phyloP scores from a whole-genome alignment of 2,797 vertebrate species.

The Acipenser transmontanus region DNA sequence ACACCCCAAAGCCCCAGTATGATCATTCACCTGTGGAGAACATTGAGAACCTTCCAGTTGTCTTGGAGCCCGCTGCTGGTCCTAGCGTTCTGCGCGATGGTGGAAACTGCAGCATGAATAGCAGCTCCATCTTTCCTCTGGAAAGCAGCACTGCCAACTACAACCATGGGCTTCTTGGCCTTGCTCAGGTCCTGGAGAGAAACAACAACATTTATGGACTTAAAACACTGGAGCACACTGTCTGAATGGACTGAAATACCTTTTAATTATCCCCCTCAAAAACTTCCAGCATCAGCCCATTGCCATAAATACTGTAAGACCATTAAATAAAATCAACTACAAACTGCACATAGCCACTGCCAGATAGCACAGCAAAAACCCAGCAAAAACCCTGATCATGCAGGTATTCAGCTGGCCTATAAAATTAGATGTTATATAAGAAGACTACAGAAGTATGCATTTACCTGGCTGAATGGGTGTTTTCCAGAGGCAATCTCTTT shows the following conservation, averaged over 20 bases:
- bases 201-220: background rate
- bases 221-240: background rate
- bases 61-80: slow-evolving; percentile 66
- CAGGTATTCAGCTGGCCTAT: too few species aligned
- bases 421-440: too few species aligned
- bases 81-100: slow-evolving; percentile 78
- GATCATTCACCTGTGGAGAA: slow-evolving; percentile 62
- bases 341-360: too few species aligned
- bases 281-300: too few species aligned
- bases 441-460: background rate
- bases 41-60: slow-evolving; percentile 92
- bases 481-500: slow-evolving; percentile 76
- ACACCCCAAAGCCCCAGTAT: too few species aligned
- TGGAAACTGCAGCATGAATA: slow-evolving; percentile 72
- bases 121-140: slow-evolving; percentile 84
- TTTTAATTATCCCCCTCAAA: too few species aligned
- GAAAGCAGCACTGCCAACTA: slow-evolving; percentile 83
- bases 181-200: slow-evolving; percentile 62
- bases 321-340: too few species aligned
- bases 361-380: too few species aligned
- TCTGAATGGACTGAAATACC: too few species aligned
- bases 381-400: too few species aligned
- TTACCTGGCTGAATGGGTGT: slow-evolving; percentile 84
- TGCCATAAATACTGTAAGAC: too few species aligned
- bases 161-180: slow-evolving; percentile 80